Base-by-base conservation (phyloP, 2,888 invertebrate species). In the Peribatodes rhomboidaria region DNA sequence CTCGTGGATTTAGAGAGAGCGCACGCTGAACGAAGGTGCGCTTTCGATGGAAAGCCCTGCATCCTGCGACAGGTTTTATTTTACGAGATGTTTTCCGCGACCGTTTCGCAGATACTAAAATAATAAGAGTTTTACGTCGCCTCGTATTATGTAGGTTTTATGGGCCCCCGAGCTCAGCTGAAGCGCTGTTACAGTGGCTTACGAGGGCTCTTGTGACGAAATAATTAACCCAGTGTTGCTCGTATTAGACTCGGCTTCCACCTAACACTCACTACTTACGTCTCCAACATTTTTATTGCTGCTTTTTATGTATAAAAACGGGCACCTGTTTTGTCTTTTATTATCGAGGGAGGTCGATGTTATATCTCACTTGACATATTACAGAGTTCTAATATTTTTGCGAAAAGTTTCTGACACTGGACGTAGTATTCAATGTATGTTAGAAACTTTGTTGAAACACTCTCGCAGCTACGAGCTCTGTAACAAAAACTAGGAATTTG, bases 51-150 rank as follows among this genome's bases (percentile, higher is more conserved):
- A 78, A 78, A 68, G 70, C 74, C 84, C 85, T 86, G 87, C 87
- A 84, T 87, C 85, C 83, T 75, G 83, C 81, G 85, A 86, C 87
- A 86, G 86, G 85, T 90, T 90, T 88, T 89, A 88, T 91, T 92
- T 92, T 90, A 91, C 87, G 90, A 89, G 84, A 89, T 91, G 90
- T 90, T 90, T 89, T 87, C 86, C 83, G 83, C 87, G 85, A 87
- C 88, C 85, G 86, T 89, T 91, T 91, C 88, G 84, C 90, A 90
- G 91, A 92, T 91, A 92, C 90, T 92, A 90, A 92, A 92, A 92
- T 92, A 92, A 92, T 92, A 92, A 91, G 89, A 90, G 85, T 90
- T 91, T 90, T 90, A 90, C 84, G 90, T 89, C 85, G 82, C 87
- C 90, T 84, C 90, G 87, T 89, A 92, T 91, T 90, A 92, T 88